phyloP scores from a whole-genome alignment of 2,888 invertebrate species.

The Nomada fucata region DNA sequence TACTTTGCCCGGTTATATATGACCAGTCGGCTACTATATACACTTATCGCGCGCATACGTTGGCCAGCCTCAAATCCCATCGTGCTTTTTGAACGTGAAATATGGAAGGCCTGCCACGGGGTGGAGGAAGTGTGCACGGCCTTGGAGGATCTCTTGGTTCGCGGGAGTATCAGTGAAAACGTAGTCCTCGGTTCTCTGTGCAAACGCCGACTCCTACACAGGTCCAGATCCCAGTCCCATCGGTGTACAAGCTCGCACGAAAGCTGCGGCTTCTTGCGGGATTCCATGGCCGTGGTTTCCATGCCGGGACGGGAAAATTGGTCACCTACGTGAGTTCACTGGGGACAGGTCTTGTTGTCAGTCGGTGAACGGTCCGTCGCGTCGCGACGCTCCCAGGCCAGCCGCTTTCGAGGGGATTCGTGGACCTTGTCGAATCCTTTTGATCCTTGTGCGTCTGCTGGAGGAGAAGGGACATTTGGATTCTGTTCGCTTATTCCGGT shows the following conservation, averaged over 20 bases:
- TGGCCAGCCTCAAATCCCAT: slow-evolving; percentile 77
- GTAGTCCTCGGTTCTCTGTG: slow-evolving; percentile 43
- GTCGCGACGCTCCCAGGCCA: not conserved
- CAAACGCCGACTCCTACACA: slow-evolving; percentile 11
- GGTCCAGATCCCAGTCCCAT: not conserved
- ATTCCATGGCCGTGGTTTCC: slow-evolving; percentile 41
- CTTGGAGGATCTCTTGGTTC: slow-evolving; percentile 60
- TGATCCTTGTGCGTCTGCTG: slow-evolving; percentile 18
- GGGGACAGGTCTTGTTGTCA: slow-evolving; percentile 17
- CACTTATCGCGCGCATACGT: slow-evolving; percentile 78
- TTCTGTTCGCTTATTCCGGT: not conserved
- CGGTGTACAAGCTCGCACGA: slow-evolving; percentile 28
- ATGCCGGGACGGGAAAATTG: slow-evolving; percentile 58
- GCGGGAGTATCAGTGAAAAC: slow-evolving; percentile 57
- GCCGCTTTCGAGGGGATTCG: slow-evolving; percentile 7
- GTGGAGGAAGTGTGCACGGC: slow-evolving; percentile 31
- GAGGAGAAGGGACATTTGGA: not conserved
- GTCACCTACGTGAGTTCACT: slow-evolving; percentile 39
- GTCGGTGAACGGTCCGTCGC: slow-evolving; percentile 11
- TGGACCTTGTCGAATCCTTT: slow-evolving; percentile 18
- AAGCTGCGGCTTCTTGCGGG: slow-evolving; percentile 57
- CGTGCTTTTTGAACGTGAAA: slow-evolving; percentile 76
- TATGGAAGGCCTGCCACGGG: slow-evolving; percentile 65
- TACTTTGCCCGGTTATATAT: slow-evolving; percentile 77
- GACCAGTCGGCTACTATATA: slow-evolving; percentile 71